Conservation (phyloP, 2,113 vertebrate genomes). For the Corythoichthys intestinalis region DNA sequence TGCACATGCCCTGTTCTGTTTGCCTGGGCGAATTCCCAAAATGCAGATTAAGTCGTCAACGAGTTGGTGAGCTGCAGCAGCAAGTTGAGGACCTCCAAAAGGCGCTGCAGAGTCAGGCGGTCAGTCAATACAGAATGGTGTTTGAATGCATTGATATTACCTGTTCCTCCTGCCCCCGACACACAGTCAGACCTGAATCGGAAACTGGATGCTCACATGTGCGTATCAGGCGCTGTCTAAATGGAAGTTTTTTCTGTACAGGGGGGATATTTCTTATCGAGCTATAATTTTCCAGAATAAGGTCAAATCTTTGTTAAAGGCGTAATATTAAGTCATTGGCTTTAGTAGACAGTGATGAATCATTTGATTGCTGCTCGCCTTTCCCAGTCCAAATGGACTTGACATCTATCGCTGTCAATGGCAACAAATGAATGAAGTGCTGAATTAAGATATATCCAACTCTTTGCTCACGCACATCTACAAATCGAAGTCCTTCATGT, state of each 20-base stretch:
- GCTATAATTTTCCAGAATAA: too few species aligned
- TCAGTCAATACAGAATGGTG: constrained; percentile 43
- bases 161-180: constrained; percentile 25
- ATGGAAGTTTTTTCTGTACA: neutral
- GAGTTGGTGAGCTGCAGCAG: constrained; percentile 82
- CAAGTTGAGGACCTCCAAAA: constrained; percentile 95
- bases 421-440: too few species aligned
- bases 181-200: constrained; percentile 87
- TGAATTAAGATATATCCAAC: too few species aligned
- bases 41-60: constrained; percentile 80
- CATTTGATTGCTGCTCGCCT: too few species aligned
- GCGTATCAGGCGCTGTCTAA: constrained; percentile 64
- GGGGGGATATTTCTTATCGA: too few species aligned
- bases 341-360: too few species aligned
- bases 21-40: constrained; percentile 42
- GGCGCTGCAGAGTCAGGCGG: constrained; percentile 86
- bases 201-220: constrained; percentile 95
- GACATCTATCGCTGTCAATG: too few species aligned
- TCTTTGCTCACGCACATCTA: too few species aligned
- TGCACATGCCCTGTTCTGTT: constrained; percentile 90
- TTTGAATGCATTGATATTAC: neutral
- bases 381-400: too few species aligned
- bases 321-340: too few species aligned
- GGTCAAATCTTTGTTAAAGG: too few species aligned
- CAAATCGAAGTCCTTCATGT: too few species aligned